Conservation (phyloP, 2,113 vertebrate species). For the Tragelaphus scriptus region DNA sequence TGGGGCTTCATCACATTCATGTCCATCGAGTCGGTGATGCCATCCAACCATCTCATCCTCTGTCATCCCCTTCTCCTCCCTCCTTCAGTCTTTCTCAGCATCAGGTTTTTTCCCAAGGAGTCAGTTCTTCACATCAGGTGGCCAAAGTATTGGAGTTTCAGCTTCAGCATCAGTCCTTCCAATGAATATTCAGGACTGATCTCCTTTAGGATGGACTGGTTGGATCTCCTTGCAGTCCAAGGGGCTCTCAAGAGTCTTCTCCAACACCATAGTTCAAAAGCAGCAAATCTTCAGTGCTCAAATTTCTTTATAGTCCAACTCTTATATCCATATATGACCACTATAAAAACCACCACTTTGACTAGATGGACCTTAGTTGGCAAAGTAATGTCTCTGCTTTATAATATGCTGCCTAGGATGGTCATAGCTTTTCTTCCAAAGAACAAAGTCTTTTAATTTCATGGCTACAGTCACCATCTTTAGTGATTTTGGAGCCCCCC, state of each 20-base stretch:
- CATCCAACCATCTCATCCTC: neutral
- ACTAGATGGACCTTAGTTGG: neutral
- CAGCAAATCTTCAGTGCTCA: neutral
- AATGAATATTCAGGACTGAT: neutral
- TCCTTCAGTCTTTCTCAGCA: neutral
- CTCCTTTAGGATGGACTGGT: neutral
- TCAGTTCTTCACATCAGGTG: neutral
- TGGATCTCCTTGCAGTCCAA: neutral
- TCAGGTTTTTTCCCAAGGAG: neutral
- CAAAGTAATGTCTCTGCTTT: neutral
- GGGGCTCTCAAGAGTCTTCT: neutral
- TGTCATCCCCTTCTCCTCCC: neutral
- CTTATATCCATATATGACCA: neutral
- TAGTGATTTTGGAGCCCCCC: neutral
- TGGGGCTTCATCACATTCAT: neutral
- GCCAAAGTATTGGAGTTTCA: neutral
- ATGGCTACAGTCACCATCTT: neutral
- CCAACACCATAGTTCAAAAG: neutral
- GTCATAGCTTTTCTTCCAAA: neutral
- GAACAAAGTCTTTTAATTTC: neutral
- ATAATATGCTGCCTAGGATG: neutral
- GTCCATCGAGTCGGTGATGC: rapidly evolving
- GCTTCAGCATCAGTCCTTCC: neutral
- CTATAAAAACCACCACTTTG: neutral
- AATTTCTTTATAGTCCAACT: neutral